Evolutionary conservation across 1,140 invertebrate species (phyloP).

Genomic region (Drosophila pandora): DNA sequence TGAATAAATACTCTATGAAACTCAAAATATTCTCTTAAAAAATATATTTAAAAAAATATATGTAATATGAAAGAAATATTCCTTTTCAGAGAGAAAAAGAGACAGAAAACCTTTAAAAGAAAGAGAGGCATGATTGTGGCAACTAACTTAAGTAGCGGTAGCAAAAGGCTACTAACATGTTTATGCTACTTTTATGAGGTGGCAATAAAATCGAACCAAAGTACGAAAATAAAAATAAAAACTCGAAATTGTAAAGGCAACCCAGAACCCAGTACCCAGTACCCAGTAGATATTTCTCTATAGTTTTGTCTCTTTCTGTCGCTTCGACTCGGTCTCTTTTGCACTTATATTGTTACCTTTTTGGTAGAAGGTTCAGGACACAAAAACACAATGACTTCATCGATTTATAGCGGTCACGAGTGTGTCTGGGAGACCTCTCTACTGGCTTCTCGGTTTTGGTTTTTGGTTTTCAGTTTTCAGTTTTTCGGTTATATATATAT

Average conservation of each 20-base stretch:
- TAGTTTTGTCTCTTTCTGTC: not conserved
- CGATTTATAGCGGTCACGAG: constrained; percentile 80
- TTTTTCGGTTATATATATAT: constrained; percentile 13
- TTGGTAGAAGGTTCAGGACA: not conserved
- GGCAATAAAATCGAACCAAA: constrained; percentile 81
- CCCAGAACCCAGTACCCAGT: not conserved
- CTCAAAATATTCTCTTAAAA: no score
- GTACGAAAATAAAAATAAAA: constrained; percentile 73
- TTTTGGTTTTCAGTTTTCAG: constrained; percentile 31
- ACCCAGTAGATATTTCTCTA: not conserved
- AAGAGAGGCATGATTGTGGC: constrained; percentile 20
- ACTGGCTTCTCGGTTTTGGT: constrained; percentile 39
- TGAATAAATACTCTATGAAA: constrained; percentile 11
- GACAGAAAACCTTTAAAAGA: not conserved
- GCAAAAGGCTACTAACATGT: constrained; percentile 82
- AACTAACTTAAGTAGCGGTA: constrained; percentile 81
- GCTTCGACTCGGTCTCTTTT: constrained; percentile 11
- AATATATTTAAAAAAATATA: constrained; percentile 11
- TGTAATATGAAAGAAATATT: constrained; percentile 65
- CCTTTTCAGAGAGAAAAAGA: not conserved
- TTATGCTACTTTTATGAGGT: constrained; percentile 81
- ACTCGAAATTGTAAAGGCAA: constrained; percentile 41
- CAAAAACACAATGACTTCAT: constrained; percentile 74
- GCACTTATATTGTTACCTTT: not conserved
- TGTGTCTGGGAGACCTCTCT: constrained; percentile 15